These are phyloP conservation scores for Periphyllus acericola DNA, from an alignment of 2,888 invertebrate species.

Conservation along the genomic window DNA sequence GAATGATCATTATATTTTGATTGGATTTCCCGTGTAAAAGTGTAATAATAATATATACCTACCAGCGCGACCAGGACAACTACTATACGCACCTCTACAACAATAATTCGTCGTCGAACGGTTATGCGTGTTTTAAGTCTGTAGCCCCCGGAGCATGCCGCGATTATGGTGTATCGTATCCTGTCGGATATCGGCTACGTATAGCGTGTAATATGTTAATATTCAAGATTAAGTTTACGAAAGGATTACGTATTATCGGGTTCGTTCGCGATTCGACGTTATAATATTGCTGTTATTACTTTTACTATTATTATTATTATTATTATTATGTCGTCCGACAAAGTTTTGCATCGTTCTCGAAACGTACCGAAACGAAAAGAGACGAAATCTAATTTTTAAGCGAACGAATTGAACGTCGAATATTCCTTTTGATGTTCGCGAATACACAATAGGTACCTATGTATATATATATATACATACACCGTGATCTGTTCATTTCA, in stretches of 20 bases:
- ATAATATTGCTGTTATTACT: too few relatives aligned
- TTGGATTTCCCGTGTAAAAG: neutral
- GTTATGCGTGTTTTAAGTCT: neutral
- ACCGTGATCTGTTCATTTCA: neutral
- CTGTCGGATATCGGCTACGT: neutral
- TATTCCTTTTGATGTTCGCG: conserved; percentile 5
- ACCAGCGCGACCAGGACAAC: neutral
- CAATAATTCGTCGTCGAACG: neutral
- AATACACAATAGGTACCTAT: too few relatives aligned
- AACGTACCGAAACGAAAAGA: neutral
- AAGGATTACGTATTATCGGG: too few relatives aligned
- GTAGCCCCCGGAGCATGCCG: neutral
- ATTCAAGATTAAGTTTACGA: too few relatives aligned
- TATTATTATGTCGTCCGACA: too few relatives aligned
- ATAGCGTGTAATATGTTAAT: too few relatives aligned
- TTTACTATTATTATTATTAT: too few relatives aligned
- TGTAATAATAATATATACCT: too few relatives aligned
- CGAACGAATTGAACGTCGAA: conserved; percentile 12
- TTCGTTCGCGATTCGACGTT: too few relatives aligned
- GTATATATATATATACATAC: too few relatives aligned
- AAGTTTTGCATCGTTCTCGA: too few relatives aligned
- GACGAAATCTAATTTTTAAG: conserved; percentile 1
- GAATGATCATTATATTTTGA: neutral
- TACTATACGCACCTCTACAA: neutral
- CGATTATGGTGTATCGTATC: neutral